Base-by-base conservation (phyloP, 2,797 vertebrate genomes). In the Gymnocypris eckloni region DNA sequence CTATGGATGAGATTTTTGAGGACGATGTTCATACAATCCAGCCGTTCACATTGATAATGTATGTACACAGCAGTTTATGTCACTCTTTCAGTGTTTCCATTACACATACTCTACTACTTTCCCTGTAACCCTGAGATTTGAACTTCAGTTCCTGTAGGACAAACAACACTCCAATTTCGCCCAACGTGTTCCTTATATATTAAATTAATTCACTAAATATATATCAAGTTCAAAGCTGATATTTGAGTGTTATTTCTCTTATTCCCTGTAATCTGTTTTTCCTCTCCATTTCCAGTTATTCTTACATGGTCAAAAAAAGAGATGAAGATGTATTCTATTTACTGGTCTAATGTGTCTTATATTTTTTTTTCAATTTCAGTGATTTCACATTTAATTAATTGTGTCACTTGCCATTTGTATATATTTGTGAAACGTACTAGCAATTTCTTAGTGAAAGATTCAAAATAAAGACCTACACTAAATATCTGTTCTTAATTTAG, bases 1-100 rank as follows among this genome's bases (percentile, higher is more conserved):
- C 89, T 90, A 86, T 87, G 87, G 15, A 89, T 91, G 90, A 87
- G 88, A 84, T 79, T 76, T 86, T 72, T 81, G 84, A 86, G 82
- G 86, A 56, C 8, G 4, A 59, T 79, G 66, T 79, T 79, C 75
- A 71, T 79, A 45, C 45, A 84, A 79, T 84, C 73, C 73, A 56
- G 6, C 45, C 39, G 71, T 79, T 78, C 25, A 79, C 50, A 71
- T 3, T 56, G 64, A 56, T 78, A 69, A 76, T 66, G 13, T 18
- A 43, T 20, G 8, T 52, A 7, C 28, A 77, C 33, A 56, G 11
- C 1, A 5, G 75, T 22, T 59, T 59, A 10, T 54, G 59, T 82
- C 52, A 59, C 2, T 82, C 70, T 64, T 82, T 37, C 9, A n/a
- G 56, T 83, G 20, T 76, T 83, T 83, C 43, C 15, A 83, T 48